phyloP scores from a whole-genome alignment of 2,113 vertebrate species.

The Shinisaurus crocodilurus region DNA sequence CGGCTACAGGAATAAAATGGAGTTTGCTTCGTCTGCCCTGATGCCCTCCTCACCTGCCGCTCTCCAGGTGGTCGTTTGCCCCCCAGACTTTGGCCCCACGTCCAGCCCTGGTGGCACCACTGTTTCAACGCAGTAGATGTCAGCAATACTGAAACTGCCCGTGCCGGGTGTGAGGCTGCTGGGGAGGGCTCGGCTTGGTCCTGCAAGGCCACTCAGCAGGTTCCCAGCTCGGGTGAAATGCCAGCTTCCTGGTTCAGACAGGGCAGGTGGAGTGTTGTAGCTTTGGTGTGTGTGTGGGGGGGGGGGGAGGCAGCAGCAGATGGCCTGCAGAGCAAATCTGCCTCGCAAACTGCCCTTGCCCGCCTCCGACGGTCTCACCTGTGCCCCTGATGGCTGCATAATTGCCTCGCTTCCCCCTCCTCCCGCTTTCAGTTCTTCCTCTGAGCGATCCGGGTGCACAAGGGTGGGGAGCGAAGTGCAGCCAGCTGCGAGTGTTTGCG shows the following conservation, averaged over 20 bases:
- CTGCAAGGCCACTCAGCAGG: neutral
- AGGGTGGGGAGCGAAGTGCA: neutral
- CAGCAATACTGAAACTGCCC: too few relatives aligned
- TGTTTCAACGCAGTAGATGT: too few relatives aligned
- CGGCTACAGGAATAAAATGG: too few relatives aligned
- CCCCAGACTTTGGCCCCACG: too few relatives aligned
- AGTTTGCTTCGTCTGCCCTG: too few relatives aligned
- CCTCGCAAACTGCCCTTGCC: neutral
- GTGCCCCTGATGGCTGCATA: neutral
- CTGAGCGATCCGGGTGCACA: neutral
- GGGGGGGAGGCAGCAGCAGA: neutral
- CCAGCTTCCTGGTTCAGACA: neutral
- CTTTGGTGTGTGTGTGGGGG: neutral
- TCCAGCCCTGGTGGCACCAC: too few relatives aligned
- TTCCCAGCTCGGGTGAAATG: neutral
- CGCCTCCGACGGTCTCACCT: neutral
- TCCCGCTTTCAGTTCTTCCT: neutral
- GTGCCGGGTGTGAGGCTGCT: too few relatives aligned
- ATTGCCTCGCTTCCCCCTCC: too few relatives aligned
- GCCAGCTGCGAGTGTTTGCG: neutral
- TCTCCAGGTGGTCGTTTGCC: too few relatives aligned
- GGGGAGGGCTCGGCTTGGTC: too few relatives aligned
- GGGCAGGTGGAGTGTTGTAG: neutral
- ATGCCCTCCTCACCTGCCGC: too few relatives aligned
- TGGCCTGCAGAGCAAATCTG: neutral